Evolutionary conservation across 2,113 vertebrate species (phyloP).

Genomic region (Acrocephalus arundinaceus): DNA sequence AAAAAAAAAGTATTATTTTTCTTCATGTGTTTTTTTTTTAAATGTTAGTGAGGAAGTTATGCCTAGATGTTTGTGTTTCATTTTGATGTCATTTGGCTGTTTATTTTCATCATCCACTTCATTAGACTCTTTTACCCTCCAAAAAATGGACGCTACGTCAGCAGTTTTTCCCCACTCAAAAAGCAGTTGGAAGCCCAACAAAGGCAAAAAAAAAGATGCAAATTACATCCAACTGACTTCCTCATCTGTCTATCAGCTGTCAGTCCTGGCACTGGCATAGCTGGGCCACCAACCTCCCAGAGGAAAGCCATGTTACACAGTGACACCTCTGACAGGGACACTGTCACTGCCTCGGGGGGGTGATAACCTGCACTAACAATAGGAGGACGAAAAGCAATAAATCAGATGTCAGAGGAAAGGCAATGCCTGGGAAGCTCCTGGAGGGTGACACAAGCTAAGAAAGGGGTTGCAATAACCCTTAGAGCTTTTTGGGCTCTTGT

Average conservation of each 20-base stretch:
- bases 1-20: neutral
- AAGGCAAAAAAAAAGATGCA: neutral
- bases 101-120: neutral
- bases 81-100: neutral
- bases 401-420: neutral
- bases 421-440: neutral
- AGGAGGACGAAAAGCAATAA: neutral
- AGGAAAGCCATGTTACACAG: neutral
- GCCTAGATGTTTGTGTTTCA: neutral
- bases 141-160: accelerated
- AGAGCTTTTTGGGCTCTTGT: neutral
- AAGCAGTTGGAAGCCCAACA: neutral
- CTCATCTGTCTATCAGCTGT: neutral
- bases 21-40: neutral
- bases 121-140: neutral
- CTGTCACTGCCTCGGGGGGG: neutral
- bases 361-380: neutral
- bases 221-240: neutral
- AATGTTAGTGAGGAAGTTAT: neutral
- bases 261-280: neutral
- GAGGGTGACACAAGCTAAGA: neutral
- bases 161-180: neutral
- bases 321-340: conserved; percentile 9
- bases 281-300: neutral
- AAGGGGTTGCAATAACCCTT: neutral